Percentiles rank a stretch among this genome's conserved stretches.
These are phyloP conservation scores for Otus sunia DNA, from an alignment of 2,113 vertebrate genomes.

Conservation along the genomic window DNA sequence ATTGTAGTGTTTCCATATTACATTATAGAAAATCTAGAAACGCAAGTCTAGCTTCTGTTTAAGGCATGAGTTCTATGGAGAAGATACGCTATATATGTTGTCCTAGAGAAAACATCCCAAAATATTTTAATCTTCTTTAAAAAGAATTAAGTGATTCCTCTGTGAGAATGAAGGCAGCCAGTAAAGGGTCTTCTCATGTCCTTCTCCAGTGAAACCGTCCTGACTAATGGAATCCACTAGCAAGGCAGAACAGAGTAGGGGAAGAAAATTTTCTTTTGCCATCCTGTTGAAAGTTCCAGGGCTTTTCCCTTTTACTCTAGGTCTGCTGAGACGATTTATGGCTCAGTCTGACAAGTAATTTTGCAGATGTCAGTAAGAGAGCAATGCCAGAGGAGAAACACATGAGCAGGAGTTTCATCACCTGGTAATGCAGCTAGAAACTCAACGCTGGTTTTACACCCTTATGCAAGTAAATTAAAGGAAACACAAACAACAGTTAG, in stretches of 20 bases:
- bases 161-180: neutral
- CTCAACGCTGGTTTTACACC: neutral
- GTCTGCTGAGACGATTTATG: neutral
- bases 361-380: neutral
- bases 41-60: neutral
- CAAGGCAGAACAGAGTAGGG: neutral
- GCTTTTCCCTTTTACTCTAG: neutral
- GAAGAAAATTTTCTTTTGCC: neutral
- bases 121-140: neutral
- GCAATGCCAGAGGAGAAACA: neutral
- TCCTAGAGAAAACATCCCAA: neutral
- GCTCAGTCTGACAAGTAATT: neutral
- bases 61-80: neutral
- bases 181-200: neutral
- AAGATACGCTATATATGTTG: neutral
- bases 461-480: neutral
- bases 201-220: neutral
- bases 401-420: neutral
- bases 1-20: neutral
- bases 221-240: neutral
- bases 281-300: neutral
- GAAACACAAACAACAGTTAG: neutral
- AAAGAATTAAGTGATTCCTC: neutral
- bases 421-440: neutral
- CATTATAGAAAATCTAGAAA: neutral